Percentiles rank a stretch among this genome's conserved stretches.
phyloP scores from a whole-genome alignment of 2,797 vertebrate species.

The Benthosema pterotum region DNA sequence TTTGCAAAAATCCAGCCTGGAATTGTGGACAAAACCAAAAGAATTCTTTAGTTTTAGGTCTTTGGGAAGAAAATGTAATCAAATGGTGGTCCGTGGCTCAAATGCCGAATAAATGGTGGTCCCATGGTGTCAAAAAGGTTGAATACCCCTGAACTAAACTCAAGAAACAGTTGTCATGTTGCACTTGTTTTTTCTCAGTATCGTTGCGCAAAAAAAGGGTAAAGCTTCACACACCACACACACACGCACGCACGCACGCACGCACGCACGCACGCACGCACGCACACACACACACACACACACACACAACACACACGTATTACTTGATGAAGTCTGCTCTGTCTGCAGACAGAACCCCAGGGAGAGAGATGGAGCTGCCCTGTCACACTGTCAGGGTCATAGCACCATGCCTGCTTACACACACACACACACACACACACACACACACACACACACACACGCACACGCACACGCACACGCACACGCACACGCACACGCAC shows the following conservation, averaged over 20 bases:
- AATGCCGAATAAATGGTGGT: too few relatives aligned
- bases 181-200: too few relatives aligned
- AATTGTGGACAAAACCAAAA: too few relatives aligned
- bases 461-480: not conserved
- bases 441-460: not conserved
- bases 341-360: constrained; percentile 26
- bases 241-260: constrained; percentile 16
- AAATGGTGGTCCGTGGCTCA: too few relatives aligned
- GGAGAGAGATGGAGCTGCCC: constrained; percentile 46
- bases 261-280: not conserved
- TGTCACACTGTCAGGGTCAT: constrained; percentile 57
- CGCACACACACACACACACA: constrained; percentile 13
- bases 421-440: constrained; percentile 6
- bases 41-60: too few relatives aligned
- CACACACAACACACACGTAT: not conserved
- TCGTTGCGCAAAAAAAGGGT: too few relatives aligned
- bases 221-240: not conserved
- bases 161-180: too few relatives aligned
- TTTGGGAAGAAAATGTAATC: too few relatives aligned
- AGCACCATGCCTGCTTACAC: constrained; percentile 37
- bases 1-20: too few relatives aligned
- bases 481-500: too few relatives aligned
- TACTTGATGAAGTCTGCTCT: constrained; percentile 18
- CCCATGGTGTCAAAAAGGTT: too few relatives aligned
- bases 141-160: too few relatives aligned